Percentiles rank a stretch among this genome's conserved stretches.
Evolutionary conservation across 2,797 vertebrate species (phyloP).

Genomic region (Apogon hyalosoma): DNA sequence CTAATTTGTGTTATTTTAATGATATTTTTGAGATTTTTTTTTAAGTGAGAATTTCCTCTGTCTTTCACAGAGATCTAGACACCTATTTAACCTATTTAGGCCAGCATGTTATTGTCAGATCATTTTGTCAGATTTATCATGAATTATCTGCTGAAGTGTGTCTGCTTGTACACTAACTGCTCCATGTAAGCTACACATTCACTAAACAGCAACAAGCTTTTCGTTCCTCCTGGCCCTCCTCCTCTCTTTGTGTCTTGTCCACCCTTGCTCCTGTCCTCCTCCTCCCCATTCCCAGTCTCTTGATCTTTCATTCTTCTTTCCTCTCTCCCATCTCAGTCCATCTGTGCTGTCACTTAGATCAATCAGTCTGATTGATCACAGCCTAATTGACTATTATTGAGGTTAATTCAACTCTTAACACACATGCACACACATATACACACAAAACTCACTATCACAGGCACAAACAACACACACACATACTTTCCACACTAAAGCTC

Average conservation of each 20-base stretch:
- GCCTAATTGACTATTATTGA: constrained; percentile 96
- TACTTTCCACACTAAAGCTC: constrained; percentile 72
- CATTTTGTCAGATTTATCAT: no score
- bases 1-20: no score
- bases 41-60: no score
- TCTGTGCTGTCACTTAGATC: constrained; percentile 96
- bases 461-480: constrained; percentile 73
- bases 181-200: neutral
- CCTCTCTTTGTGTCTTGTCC: constrained; percentile 23
- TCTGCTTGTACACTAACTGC: no score
- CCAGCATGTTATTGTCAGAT: no score
- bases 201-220: neutral
- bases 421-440: constrained; percentile 59
- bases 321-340: constrained; percentile 84
- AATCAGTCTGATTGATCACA: constrained; percentile 99
- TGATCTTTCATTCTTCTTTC: constrained; percentile 60
- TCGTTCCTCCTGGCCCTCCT: constrained; percentile 3
- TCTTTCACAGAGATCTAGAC: no score
- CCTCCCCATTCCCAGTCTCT: constrained; percentile 33
- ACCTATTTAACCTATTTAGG: no score
- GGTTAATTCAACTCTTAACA: constrained; percentile 98
- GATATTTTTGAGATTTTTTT: no score
- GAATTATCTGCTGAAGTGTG: no score
- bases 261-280: constrained; percentile 42
- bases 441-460: constrained; percentile 38